A percentile compares a stretch with the other conserved stretches of the same genome.
Conservation (phyloP, 2,113 vertebrate species). For the Polypterus senegalus region DNA sequence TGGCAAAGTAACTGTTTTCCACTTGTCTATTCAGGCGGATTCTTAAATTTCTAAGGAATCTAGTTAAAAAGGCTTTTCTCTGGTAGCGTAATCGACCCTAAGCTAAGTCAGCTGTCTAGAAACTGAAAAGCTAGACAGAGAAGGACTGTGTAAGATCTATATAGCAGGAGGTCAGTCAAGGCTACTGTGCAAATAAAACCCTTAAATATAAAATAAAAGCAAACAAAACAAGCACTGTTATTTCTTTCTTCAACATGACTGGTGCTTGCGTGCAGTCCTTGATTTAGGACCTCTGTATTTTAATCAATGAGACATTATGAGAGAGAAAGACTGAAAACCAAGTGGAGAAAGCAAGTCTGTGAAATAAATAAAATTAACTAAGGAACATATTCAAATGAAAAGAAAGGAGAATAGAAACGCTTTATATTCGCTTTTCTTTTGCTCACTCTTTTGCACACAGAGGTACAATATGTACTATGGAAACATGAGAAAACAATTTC, state of each 20-base stretch:
- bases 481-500: too few species aligned
- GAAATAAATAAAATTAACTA: background rate
- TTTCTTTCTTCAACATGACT: slow-evolving; percentile 11
- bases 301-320: slow-evolving; percentile 8
- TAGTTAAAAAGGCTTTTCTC: background rate
- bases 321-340: background rate
- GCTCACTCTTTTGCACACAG: too few species aligned
- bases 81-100: background rate
- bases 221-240: slow-evolving; percentile 14
- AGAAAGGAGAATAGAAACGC: too few species aligned
- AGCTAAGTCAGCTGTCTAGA: slow-evolving; percentile 6
- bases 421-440: too few species aligned
- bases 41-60: background rate
- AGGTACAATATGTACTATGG: too few species aligned
- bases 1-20: too few species aligned
- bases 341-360: background rate
- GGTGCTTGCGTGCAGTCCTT: background rate
- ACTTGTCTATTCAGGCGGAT: background rate
- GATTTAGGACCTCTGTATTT: slow-evolving; percentile 4
- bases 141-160: slow-evolving; percentile 11
- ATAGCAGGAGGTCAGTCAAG: slow-evolving; percentile 9
- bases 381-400: too few species aligned
- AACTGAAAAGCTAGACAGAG: slow-evolving; percentile 8
- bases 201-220: slow-evolving; percentile 11
- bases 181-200: slow-evolving; percentile 11